These are phyloP conservation scores for Zele albiditarsus DNA, from an alignment of 2,888 invertebrate genomes.

Conservation along the genomic window DNA sequence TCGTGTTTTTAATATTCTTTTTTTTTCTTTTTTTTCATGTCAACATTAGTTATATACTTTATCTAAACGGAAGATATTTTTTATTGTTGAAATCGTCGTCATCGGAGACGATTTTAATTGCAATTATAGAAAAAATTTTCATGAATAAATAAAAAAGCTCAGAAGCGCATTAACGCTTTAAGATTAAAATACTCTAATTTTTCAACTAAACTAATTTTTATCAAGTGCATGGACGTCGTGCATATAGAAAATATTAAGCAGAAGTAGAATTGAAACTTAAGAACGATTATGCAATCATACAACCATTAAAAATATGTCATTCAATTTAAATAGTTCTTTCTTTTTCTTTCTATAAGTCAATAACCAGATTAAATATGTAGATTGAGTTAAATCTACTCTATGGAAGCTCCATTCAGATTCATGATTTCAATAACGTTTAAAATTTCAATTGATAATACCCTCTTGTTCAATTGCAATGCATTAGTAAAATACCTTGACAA, in stretches of 20 bases:
- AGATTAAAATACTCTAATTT: not conserved
- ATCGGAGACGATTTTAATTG: not conserved
- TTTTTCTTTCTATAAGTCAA: not conserved
- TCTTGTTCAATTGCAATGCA: not conserved
- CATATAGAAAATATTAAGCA: slow-evolving; percentile 20
- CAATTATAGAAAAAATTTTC: not conserved
- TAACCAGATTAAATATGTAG: not conserved
- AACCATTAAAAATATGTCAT: not conserved
- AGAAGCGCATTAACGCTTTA: not conserved
- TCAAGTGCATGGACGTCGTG: not conserved
- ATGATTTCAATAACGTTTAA: not conserved
- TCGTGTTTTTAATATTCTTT: not conserved
- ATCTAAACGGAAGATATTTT: not conserved
- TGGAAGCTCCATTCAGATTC: slow-evolving; percentile 23
- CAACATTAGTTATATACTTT: not conserved
- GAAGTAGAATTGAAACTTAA: not conserved
- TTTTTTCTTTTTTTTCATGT: not conserved
- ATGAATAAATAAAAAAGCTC: slow-evolving; percentile 1
- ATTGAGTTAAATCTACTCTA: not conserved
- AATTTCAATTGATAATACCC: not conserved
- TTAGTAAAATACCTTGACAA: not conserved
- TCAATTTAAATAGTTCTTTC: not conserved
- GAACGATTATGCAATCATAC: not conserved
- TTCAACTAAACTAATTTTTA: not conserved
- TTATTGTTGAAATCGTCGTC: not conserved